phyloP scores from a whole-genome alignment of 1,140 invertebrate genomes.

The Pseudomyrmex sp. region DNA sequence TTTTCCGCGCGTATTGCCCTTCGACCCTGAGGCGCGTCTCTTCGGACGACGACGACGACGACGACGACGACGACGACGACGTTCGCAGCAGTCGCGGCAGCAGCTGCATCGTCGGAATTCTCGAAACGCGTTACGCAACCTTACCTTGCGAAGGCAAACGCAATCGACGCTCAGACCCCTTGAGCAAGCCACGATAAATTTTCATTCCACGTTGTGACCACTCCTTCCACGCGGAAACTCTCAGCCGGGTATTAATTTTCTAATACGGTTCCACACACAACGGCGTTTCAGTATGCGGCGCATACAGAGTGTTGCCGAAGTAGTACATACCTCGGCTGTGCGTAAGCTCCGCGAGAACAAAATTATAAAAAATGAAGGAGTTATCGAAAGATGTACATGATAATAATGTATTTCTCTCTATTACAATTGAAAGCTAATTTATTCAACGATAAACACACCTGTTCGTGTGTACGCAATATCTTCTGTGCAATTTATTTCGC shows the following conservation, averaged over 20 bases:
- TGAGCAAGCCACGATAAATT: slow-evolving; percentile 74
- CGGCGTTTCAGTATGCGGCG: slow-evolving; percentile 48
- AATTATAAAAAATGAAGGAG: no score
- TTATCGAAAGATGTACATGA: no score
- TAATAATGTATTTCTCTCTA: no score
- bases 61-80: background rate
- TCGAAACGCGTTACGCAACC: slow-evolving; percentile 67
- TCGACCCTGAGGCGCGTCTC: background rate
- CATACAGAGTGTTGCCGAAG: slow-evolving; percentile 23
- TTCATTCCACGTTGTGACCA: slow-evolving; percentile 73
- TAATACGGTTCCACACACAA: slow-evolving; percentile 61
- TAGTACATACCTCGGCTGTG: no score
- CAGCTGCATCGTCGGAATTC: slow-evolving; percentile 59
- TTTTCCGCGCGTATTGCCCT: slow-evolving; percentile 24
- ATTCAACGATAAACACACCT: no score
- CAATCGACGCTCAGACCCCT: slow-evolving; percentile 31
- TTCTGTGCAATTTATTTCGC: no score
- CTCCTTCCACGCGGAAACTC: slow-evolving; percentile 74
- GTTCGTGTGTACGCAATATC: no score
- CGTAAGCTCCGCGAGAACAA: no score
- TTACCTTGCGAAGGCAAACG: slow-evolving; percentile 28
- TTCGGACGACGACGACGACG: background rate
- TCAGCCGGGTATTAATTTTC: slow-evolving; percentile 73
- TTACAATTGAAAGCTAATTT: no score
- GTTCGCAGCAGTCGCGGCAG: background rate